These are phyloP conservation scores for Heliocidaris erythrogramma DNA, from an alignment of 35 echinoderm and acorn worm genomes.

Conservation along the genomic window DNA sequence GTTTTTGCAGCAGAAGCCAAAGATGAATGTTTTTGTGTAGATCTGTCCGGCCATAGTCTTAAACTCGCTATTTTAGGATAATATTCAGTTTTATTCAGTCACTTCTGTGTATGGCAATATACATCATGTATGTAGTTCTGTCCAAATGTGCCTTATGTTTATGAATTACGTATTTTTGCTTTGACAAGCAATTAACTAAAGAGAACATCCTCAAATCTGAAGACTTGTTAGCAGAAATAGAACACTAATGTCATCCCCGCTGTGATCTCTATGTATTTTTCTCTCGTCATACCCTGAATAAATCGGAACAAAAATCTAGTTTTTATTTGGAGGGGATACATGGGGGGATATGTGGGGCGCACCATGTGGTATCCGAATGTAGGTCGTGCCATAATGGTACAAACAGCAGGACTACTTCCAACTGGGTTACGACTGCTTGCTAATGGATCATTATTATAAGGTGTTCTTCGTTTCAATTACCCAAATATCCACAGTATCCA, in stretches of 20 bases:
- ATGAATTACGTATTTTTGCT: background rate
- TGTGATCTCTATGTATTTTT: background rate
- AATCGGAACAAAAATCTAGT: slow-evolving; percentile 37
- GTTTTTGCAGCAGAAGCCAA: too few species aligned
- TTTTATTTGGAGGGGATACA: background rate
- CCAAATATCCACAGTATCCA: background rate
- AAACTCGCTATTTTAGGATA: too few species aligned
- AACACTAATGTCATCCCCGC: background rate
- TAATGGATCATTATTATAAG: background rate
- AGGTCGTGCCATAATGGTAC: slow-evolving; percentile 20
- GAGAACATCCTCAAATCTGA: background rate
- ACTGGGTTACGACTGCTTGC: background rate
- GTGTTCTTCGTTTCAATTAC: background rate
- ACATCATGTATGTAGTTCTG: background rate
- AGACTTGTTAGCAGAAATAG: background rate
- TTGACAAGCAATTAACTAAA: background rate
- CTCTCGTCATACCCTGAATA: background rate
- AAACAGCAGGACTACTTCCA: slow-evolving; percentile 27
- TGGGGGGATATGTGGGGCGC: background rate
- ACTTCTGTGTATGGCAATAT: too few species aligned
- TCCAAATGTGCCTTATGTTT: background rate
- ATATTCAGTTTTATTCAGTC: too few species aligned
- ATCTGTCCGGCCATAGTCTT: too few species aligned
- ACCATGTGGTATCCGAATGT: background rate
- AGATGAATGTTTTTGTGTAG: too few species aligned